Percentiles rank a stretch among this genome's conserved stretches.
Conservation (phyloP, 2,797 vertebrate genomes). For the Notamacropus eugenii region DNA sequence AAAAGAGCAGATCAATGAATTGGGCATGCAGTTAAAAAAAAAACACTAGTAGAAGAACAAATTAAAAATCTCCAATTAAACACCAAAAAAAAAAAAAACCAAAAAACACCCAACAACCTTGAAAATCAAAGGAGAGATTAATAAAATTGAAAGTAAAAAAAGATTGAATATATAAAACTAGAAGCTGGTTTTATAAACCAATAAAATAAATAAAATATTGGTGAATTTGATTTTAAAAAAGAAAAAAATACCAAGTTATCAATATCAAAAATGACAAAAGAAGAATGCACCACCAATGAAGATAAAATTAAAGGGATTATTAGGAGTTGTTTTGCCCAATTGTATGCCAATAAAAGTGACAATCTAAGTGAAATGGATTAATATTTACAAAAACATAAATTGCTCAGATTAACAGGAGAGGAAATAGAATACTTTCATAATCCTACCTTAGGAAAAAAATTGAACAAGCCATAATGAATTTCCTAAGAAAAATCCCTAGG, state of each 20-base stretch:
- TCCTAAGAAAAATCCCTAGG: neutral
- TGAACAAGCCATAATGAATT: neutral
- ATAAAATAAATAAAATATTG: neutral
- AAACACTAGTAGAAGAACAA: neutral
- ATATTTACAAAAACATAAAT: neutral
- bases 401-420: neutral
- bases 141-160: neutral
- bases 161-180: neutral
- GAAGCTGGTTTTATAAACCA: neutral
- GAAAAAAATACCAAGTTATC: neutral
- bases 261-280: neutral
- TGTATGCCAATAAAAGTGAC: neutral
- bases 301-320: neutral
- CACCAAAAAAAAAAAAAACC: neutral
- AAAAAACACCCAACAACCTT: neutral
- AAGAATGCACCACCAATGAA: neutral
- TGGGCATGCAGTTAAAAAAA: neutral
- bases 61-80: neutral
- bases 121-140: neutral
- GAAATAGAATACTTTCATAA: neutral
- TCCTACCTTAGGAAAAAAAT: neutral
- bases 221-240: neutral
- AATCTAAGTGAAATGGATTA: neutral
- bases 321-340: neutral
- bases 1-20: neutral